phyloP scores from a whole-genome alignment of 64 coral and sea anemone species.

The Stichodactyla helianthus region DNA sequence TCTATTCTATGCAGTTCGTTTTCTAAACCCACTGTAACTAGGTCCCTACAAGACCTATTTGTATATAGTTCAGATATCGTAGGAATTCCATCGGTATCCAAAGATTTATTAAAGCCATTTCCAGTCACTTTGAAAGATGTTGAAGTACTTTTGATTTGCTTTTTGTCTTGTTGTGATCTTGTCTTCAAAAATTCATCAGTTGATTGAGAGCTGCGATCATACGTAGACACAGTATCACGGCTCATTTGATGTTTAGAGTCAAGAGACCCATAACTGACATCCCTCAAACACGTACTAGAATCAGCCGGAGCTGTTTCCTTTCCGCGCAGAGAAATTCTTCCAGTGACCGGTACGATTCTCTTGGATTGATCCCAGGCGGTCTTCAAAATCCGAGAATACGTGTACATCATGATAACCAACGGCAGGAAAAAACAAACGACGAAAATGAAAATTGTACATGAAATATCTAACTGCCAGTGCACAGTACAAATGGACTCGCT shows the following conservation, averaged over 20 bases:
- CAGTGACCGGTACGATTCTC: constrained; percentile 56
- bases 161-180: neutral
- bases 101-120: neutral
- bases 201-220: neutral
- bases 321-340: neutral
- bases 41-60: neutral
- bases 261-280: neutral
- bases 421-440: constrained; percentile 77
- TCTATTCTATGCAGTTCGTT: neutral
- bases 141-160: neutral
- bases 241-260: neutral
- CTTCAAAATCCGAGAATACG: constrained; percentile 61
- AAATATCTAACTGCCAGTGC: constrained; percentile 55
- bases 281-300: constrained; percentile 5
- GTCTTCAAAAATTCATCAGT: constrained; percentile 3
- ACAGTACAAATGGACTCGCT: constrained; percentile 91
- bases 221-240: neutral
- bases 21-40: neutral
- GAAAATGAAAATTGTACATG: constrained; percentile 74
- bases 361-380: constrained; percentile 67
- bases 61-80: neutral
- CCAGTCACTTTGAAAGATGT: neutral
- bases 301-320: neutral
- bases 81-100: neutral
- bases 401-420: constrained; percentile 47